Percentiles rank a stretch among this genome's conserved stretches.
These are phyloP conservation scores for Pseudochirops cupreus DNA, from an alignment of 2,797 vertebrate genomes.

Conservation along the genomic window DNA sequence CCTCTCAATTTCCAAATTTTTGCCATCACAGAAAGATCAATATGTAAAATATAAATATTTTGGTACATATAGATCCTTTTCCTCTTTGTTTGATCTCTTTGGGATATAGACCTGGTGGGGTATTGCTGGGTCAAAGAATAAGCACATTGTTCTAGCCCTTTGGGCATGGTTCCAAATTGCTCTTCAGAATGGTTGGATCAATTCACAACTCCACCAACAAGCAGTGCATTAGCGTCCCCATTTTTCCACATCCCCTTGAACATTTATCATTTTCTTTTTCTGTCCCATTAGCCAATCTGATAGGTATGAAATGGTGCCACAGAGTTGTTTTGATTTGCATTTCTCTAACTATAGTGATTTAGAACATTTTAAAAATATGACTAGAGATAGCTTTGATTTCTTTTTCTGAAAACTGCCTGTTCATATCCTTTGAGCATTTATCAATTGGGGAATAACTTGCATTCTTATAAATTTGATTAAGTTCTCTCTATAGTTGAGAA, in stretches of 20 bases:
- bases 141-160: background rate
- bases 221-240: background rate
- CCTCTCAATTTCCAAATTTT: background rate
- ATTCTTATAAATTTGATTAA: background rate
- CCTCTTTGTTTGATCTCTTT: background rate
- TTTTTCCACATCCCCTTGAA: background rate
- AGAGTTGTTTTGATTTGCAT: background rate
- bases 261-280: background rate
- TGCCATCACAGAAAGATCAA: background rate
- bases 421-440: background rate
- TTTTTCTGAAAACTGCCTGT: background rate
- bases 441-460: background rate
- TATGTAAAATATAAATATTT: background rate
- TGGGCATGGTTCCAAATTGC: background rate
- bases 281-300: background rate
- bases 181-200: background rate
- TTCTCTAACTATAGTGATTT: background rate
- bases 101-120: no score
- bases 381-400: background rate
- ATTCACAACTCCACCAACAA: background rate
- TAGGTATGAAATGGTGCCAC: background rate
- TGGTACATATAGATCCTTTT: background rate
- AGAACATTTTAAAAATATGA: background rate
- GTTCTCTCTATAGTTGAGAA: background rate
- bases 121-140: background rate